Evolutionary conservation across 2,888 invertebrate genomes (phyloP).

Genomic region (Meganola albula): DNA sequence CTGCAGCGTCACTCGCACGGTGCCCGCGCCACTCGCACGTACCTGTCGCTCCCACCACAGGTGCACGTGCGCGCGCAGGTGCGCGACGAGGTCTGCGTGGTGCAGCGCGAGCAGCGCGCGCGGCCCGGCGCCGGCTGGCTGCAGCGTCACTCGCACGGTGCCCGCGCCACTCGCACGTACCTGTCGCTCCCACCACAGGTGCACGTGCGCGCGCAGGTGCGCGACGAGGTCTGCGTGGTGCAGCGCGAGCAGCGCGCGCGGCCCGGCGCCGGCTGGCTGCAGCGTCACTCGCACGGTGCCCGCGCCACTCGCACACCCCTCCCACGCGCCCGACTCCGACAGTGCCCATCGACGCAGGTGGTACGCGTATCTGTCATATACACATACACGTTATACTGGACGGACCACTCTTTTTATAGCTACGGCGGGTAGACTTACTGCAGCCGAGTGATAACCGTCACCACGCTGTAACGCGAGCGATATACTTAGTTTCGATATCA

Average conservation of each 20-base stretch:
- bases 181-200: constrained; percentile 94
- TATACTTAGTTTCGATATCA: too few species aligned
- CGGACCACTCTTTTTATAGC: too few species aligned
- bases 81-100: background rate
- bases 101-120: constrained; percentile 49
- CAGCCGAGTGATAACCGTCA: too few species aligned
- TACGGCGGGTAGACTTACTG: too few species aligned
- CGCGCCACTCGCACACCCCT: constrained; percentile 73
- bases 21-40: constrained; percentile 66
- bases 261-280: constrained; percentile 92
- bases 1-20: constrained; percentile 87
- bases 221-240: constrained; percentile 93
- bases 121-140: constrained; percentile 92
- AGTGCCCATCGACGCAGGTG: constrained; percentile 93
- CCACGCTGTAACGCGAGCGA: too few species aligned
- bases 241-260: constrained; percentile 89
- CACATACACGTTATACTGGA: too few species aligned
- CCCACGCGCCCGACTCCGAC: constrained; percentile 88
- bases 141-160: constrained; percentile 85
- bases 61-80: constrained; percentile 93
- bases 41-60: constrained; percentile 92
- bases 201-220: constrained; percentile 94
- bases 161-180: constrained; percentile 58
- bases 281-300: constrained; percentile 84
- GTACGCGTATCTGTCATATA: constrained; percentile 84